These are phyloP conservation scores for Odontocolon sp. DNA, from an alignment of 2,888 invertebrate genomes.

Conservation along the genomic window DNA sequence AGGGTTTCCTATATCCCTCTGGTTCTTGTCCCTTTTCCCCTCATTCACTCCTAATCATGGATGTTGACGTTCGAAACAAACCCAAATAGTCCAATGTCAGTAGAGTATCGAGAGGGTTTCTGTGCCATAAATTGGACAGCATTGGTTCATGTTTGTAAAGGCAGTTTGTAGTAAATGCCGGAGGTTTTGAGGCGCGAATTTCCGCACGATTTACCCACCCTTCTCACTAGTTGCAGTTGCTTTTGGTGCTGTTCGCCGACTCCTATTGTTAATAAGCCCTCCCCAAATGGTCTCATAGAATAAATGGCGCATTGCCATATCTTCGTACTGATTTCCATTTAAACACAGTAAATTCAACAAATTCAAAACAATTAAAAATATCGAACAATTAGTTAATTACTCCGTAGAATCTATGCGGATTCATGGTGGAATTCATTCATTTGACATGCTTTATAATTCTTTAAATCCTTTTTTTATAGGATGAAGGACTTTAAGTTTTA, in stretches of 20 bases:
- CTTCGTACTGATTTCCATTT: no score
- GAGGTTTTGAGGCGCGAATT: neutral
- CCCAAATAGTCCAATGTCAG: constrained; percentile 7
- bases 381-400: no score
- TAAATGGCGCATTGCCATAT: no score
- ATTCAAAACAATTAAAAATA: no score
- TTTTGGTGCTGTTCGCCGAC: neutral
- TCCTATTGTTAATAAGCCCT: constrained; percentile 26
- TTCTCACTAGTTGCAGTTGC: constrained; percentile 11
- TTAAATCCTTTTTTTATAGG: no score
- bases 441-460: no score
- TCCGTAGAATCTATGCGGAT: neutral
- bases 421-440: neutral
- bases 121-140: constrained; percentile 12
- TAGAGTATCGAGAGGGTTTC: neutral
- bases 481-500: no score
- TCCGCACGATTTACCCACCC: neutral
- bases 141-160: neutral
- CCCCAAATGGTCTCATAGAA: neutral
- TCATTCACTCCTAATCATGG: neutral
- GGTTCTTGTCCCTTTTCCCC: no score
- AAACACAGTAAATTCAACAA: neutral
- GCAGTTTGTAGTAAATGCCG: neutral
- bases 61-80: constrained; percentile 23
- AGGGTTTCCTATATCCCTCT: no score